Percentiles rank a stretch among this genome's conserved stretches.
Conservation (phyloP, 2,113 vertebrate genomes). For the Jaculus jaculus region DNA sequence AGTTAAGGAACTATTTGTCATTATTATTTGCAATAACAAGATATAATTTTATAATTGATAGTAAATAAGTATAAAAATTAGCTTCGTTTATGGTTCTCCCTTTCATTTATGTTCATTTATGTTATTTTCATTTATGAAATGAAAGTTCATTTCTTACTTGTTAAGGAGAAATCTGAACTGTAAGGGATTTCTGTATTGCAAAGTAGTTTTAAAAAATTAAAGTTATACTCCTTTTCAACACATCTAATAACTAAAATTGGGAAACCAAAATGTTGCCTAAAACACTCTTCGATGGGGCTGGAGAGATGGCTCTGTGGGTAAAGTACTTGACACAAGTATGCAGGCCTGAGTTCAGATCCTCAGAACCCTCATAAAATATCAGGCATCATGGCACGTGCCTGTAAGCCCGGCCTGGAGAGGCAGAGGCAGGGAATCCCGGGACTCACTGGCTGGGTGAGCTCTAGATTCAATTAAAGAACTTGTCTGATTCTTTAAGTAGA, state of each 20-base stretch:
- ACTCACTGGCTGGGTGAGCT: no score
- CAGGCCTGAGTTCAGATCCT: no score
- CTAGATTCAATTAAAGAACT: no score
- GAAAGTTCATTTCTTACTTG: not conserved
- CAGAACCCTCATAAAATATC: no score
- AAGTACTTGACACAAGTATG: no score
- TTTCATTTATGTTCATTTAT: conserved; percentile 15
- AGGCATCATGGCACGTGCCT: no score
- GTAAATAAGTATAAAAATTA: not conserved
- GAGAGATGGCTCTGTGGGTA: no score
- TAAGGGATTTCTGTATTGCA: not conserved
- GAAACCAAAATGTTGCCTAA: not conserved
- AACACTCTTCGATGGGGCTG: not conserved
- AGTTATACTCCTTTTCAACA: not conserved
- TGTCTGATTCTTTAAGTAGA: no score
- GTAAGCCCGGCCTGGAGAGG: no score
- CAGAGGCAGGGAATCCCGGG: no score
- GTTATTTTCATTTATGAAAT: conserved; percentile 7
- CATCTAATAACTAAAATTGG: not conserved
- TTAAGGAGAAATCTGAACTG: not conserved
- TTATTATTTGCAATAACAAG: not conserved
- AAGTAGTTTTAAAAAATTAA: conserved; percentile 46
- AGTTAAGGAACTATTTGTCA: not conserved
- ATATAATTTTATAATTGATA: conserved; percentile 9
- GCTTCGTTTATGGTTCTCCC: not conserved